These are phyloP conservation scores for Atta texana DNA, from an alignment of 1,140 invertebrate species.

Conservation along the genomic window DNA sequence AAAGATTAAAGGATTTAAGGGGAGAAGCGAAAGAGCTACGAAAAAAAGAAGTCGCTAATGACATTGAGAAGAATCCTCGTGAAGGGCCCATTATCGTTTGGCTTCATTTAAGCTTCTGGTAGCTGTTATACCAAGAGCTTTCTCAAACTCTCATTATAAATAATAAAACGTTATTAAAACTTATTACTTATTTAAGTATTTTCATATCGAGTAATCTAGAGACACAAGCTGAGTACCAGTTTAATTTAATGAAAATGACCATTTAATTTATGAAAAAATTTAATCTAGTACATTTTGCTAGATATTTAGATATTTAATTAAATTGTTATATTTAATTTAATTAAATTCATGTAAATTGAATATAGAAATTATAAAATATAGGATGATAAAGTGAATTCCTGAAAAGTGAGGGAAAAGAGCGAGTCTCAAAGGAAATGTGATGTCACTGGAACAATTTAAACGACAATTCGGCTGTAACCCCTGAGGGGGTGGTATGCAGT, in stretches of 20 bases:
- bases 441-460: slow-evolving; percentile 55
- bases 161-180: background rate
- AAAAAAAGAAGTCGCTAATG: slow-evolving; percentile 61
- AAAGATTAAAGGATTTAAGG: slow-evolving; percentile 73
- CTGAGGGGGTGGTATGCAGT: slow-evolving; percentile 42
- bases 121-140: background rate
- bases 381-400: background rate
- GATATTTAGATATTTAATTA: background rate
- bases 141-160: background rate
- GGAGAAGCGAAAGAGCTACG: slow-evolving; percentile 33
- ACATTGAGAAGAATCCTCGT: slow-evolving; percentile 43
- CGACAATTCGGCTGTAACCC: slow-evolving; percentile 48
- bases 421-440: slow-evolving; percentile 50
- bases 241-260: too few relatives aligned
- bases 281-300: background rate
- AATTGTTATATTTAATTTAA: background rate
- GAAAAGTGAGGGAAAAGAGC: background rate
- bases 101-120: slow-evolving; percentile 42
- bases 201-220: slow-evolving; percentile 1
- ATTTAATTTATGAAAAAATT: background rate
- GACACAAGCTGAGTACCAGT: background rate
- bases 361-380: background rate
- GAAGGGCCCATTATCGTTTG: slow-evolving; percentile 51
- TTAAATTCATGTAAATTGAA: background rate
- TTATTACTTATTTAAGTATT: background rate